Evolutionary conservation across 1,140 invertebrate species (phyloP).

Genomic region (Prorops nasuta): DNA sequence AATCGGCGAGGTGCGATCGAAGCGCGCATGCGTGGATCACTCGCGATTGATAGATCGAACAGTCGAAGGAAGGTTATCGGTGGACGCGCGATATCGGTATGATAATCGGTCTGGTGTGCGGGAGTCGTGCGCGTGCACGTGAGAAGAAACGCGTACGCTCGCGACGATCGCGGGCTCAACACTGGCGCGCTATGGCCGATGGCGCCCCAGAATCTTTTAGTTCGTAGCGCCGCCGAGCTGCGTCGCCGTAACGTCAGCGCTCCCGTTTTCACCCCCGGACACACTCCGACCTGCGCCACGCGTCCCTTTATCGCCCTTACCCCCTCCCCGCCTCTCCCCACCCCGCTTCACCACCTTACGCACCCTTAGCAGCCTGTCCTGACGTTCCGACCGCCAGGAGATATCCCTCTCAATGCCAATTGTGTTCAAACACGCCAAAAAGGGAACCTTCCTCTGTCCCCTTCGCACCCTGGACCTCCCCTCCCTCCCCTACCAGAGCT

Average conservation of each 20-base stretch:
- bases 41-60: neutral
- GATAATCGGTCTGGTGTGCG: neutral
- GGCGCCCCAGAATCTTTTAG: constrained; percentile 48
- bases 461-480: neutral
- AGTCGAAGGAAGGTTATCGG: neutral
- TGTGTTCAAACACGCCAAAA: too few species aligned
- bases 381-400: too few species aligned
- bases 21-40: too few species aligned
- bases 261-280: constrained; percentile 32
- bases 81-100: neutral
- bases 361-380: too few species aligned
- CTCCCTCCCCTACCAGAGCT: too few species aligned
- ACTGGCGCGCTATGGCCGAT: constrained; percentile 48
- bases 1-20: too few species aligned
- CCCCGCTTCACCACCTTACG: too few species aligned
- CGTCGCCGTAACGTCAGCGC: constrained; percentile 46
- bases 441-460: neutral
- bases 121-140: constrained; percentile 1
- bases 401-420: too few species aligned
- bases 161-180: constrained; percentile 53
- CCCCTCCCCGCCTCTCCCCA: too few species aligned
- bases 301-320: too few species aligned
- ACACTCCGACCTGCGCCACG: constrained; percentile 11
- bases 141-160: constrained; percentile 46
- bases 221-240: constrained; percentile 51